Evolutionary conservation across 2,888 invertebrate species (phyloP).

Genomic region (Mechanitis mazaeus): DNA sequence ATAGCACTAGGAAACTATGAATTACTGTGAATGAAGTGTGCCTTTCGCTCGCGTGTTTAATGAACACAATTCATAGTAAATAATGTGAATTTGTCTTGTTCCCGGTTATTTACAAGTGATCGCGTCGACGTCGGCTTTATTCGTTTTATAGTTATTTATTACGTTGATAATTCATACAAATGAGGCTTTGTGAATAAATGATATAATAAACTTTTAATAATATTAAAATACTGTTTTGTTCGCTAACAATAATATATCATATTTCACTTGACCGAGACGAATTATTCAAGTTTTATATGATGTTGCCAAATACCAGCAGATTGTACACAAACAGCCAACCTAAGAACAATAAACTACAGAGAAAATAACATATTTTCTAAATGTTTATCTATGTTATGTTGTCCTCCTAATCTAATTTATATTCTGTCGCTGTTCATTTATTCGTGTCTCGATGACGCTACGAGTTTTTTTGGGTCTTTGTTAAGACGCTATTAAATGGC

Average conservation of each 20-base stretch:
- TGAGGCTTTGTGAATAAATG: constrained; percentile 4
- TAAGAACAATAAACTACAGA: not conserved
- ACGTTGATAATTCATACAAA: constrained; percentile 11
- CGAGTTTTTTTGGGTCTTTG: constrained; percentile 2
- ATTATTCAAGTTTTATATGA: not conserved
- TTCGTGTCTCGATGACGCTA: constrained; percentile 1
- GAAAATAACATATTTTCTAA: not conserved
- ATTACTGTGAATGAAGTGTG: constrained; percentile 38
- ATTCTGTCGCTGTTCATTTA: constrained; percentile 2
- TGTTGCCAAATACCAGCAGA: not conserved
- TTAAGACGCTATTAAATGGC: not conserved
- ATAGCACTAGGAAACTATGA: constrained; percentile 1
- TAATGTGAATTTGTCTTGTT: constrained; percentile 66
- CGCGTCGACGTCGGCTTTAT: constrained; percentile 48
- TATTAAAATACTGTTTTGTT: not conserved
- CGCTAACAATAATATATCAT: not conserved
- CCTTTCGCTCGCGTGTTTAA: constrained; percentile 59
- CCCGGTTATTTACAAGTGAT: constrained; percentile 61
- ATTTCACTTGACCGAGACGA: not conserved
- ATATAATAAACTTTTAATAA: not conserved
- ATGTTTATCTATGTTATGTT: not conserved
- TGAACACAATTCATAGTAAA: constrained; percentile 63
- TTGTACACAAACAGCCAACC: not conserved
- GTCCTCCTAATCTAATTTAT: not conserved
- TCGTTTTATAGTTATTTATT: constrained; percentile 12